These are phyloP conservation scores for Drepanosiphum platanoidis DNA, from an alignment of 2,888 invertebrate species.

Conservation along the genomic window DNA sequence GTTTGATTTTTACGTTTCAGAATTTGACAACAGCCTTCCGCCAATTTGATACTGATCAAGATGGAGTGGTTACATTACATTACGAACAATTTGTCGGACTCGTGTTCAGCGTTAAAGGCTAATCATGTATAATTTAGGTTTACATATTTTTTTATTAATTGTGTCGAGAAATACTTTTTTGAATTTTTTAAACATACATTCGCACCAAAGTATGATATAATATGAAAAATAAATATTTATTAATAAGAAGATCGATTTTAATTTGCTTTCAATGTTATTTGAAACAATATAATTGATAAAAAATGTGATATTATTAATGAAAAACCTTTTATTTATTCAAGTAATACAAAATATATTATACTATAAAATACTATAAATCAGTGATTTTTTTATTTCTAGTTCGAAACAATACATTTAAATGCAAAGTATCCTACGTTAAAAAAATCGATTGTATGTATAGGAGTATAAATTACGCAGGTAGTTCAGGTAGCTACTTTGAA, in stretches of 20 bases:
- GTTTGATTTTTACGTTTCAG: conserved; percentile 71
- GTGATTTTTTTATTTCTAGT: not conserved
- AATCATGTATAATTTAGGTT: conserved; percentile 29
- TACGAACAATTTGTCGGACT: conserved; percentile 95
- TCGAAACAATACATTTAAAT: no score
- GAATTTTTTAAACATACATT: conserved; percentile 2
- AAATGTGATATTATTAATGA: not conserved
- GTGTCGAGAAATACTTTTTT: no score
- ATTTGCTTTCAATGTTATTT: not conserved
- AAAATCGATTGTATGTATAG: not conserved
- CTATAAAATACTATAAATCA: not conserved
- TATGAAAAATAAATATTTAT: not conserved
- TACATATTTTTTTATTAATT: not conserved
- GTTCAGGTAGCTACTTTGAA: not conserved
- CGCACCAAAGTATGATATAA: not conserved
- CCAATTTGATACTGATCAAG: conserved; percentile 88
- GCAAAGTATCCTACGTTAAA: not conserved
- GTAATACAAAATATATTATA: conserved; percentile 1
- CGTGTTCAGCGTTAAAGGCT: conserved; percentile 71
- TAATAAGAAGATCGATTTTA: conserved; percentile 10
- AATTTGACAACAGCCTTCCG: conserved; percentile 89
- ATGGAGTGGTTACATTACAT: conserved; percentile 93
- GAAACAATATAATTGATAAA: conserved; percentile 12
- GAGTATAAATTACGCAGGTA: not conserved
- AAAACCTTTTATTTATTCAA: conserved; percentile 2